Conservation (phyloP, 2,113 vertebrate species). For the Balaeniceps rex region DNA sequence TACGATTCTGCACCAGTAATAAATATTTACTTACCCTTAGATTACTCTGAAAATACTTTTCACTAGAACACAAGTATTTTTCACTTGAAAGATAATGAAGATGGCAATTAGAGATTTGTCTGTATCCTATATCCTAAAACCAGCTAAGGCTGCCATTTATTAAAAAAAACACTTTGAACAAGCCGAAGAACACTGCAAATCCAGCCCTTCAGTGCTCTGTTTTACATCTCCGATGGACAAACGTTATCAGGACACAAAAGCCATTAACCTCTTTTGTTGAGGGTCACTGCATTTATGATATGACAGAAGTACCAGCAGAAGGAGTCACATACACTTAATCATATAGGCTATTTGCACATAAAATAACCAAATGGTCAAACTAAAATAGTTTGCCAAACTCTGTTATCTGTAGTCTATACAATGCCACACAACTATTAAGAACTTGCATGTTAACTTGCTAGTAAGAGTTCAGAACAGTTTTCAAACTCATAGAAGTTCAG, state of each 20-base stretch:
- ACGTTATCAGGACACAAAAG: background rate
- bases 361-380: conserved; percentile 46
- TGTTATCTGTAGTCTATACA: background rate
- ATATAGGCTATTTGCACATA: conserved; percentile 42
- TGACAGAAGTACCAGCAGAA: conserved; percentile 23
- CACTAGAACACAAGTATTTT: background rate
- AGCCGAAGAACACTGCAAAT: background rate
- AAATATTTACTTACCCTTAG: background rate
- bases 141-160: background rate
- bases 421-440: background rate
- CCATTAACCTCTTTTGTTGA: conserved; percentile 61
- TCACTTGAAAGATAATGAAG: background rate
- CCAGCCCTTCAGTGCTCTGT: background rate
- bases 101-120: background rate
- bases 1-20: background rate
- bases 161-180: background rate
- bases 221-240: conserved; percentile 51
- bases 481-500: background rate
- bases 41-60: background rate
- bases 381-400: background rate
- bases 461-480: conserved; percentile 20
- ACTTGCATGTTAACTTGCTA: background rate
- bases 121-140: background rate
- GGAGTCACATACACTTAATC: conserved; percentile 39
- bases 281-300: conserved; percentile 51